Conservation (phyloP, 2,888 invertebrate species). For the Glaucopsyche alexis region DNA sequence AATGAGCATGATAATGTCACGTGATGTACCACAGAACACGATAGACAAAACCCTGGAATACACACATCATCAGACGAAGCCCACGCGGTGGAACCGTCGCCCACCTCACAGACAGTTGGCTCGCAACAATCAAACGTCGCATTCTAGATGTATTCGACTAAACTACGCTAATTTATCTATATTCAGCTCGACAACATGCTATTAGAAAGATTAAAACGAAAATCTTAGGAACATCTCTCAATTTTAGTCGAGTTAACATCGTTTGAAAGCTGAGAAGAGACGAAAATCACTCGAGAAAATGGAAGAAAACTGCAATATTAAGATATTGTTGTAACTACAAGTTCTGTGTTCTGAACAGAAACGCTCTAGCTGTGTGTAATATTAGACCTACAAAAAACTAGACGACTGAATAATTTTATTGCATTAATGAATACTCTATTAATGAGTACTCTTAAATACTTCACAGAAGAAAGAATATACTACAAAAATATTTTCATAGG, state of each 20-base stretch:
- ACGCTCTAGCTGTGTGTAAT: too few species aligned
- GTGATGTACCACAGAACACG: not conserved
- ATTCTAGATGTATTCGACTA: constrained; percentile 1
- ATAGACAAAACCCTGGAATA: not conserved
- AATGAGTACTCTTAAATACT: too few species aligned
- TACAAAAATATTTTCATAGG: too few species aligned
- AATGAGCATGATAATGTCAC: not conserved
- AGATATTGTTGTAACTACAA: too few species aligned
- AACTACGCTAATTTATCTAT: constrained; percentile 19
- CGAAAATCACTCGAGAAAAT: not conserved
- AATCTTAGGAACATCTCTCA: not conserved
- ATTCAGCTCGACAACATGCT: constrained; percentile 22
- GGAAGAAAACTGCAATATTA: not conserved
- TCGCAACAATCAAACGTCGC: constrained; percentile 28
- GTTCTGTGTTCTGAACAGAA: too few species aligned
- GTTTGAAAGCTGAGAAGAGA: not conserved
- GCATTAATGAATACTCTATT: too few species aligned
- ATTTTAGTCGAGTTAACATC: not conserved
- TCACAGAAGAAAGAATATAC: too few species aligned
- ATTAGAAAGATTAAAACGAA: constrained; percentile 14
- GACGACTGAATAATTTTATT: too few species aligned
- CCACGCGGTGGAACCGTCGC: constrained; percentile 18
- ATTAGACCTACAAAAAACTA: too few species aligned
- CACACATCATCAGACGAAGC: not conserved
- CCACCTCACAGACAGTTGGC: constrained; percentile 27